Evolutionary conservation across 2,113 vertebrate genomes (phyloP), one percentile per base, ranked within the genome.

Genomic region (Saguinus imperator): DNA sequence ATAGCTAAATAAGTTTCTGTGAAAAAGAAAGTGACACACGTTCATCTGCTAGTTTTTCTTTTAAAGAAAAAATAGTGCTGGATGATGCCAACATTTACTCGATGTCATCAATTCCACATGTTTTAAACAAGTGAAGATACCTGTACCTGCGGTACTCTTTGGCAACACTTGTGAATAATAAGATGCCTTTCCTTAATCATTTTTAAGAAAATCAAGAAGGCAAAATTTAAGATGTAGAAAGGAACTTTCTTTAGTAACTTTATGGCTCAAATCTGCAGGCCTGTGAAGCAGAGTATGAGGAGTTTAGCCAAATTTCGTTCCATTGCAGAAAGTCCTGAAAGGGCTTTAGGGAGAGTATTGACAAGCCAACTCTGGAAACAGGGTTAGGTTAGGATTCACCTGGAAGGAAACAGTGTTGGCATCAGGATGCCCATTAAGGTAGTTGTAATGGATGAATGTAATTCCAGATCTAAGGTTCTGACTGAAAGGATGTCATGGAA

Each of bases 121-220:
- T 87, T 57, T 27, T 92, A 57, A 97, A 40, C 43, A 77, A 94
- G 75, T 40, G 16, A 77, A 88, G 92, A 81, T 23, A n/a, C 32
- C 12, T 50, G 27, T 23, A n/a, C 32, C 12, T 50, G 27, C 85
- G 52, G 73, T 77, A 35, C 17, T 89, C 55, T 89, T 58, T 77
- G 85, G 29, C 37, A 52, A 55, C 43, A 18, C 37, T 77, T 21
- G 10, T 72, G n/a, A 94, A 52, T 58, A 35, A 29, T 17, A 73
- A 79, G 50, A 80, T 58, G 58, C 35, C 40, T 90, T 94, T 83
- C 58, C 21, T 18, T 83, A 66, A 61, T 66, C 79, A 20, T 79
- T 90, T 48, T 94, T 48, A 81, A 92, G 82, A 81, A 85, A 94
- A 27, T 66, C 58, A 81, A n/a, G 8, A 64, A 70, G 52, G 14